Percentiles rank a stretch among this genome's conserved stretches.
Evolutionary conservation across 2,113 vertebrate genomes (phyloP).

Genomic region (Odontesthes bonariensis): DNA sequence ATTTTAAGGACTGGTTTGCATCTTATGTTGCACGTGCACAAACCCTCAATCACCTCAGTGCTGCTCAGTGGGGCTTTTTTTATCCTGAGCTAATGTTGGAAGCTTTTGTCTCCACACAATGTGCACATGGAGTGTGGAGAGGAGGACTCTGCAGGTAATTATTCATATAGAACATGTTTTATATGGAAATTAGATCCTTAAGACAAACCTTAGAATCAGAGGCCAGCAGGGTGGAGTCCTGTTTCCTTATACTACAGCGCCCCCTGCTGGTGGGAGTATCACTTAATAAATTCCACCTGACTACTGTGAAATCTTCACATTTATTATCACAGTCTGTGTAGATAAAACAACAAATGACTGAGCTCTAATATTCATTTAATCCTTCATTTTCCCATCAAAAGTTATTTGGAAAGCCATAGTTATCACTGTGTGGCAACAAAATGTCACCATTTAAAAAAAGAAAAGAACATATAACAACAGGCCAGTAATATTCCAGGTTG

Average conservation of each 20-base stretch:
- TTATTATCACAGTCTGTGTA: too few species aligned
- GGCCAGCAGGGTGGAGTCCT: too few species aligned
- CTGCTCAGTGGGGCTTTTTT: background rate
- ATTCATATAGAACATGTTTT: conserved; percentile 6
- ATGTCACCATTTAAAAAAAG: too few species aligned
- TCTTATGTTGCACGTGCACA: background rate
- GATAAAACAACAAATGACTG: too few species aligned
- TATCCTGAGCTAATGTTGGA: background rate
- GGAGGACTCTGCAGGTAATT: background rate
- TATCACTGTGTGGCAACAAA: too few species aligned
- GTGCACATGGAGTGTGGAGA: background rate
- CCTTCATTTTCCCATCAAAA: too few species aligned
- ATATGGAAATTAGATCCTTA: background rate
- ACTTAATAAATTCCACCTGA: background rate
- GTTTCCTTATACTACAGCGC: conserved; percentile 28
- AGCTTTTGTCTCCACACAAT: background rate
- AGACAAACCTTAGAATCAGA: background rate
- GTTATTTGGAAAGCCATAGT: too few species aligned
- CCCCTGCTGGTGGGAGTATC: conserved; percentile 40
- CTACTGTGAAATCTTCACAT: too few species aligned
- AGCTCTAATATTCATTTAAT: too few species aligned
- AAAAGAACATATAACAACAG: too few species aligned
- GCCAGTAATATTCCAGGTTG: too few species aligned
- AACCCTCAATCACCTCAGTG: background rate
- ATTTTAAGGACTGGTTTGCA: too few species aligned